A percentile compares a stretch with the other conserved stretches of the same genome.
Conservation (phyloP, 2,888 invertebrate genomes). For the Lypha dubia region DNA sequence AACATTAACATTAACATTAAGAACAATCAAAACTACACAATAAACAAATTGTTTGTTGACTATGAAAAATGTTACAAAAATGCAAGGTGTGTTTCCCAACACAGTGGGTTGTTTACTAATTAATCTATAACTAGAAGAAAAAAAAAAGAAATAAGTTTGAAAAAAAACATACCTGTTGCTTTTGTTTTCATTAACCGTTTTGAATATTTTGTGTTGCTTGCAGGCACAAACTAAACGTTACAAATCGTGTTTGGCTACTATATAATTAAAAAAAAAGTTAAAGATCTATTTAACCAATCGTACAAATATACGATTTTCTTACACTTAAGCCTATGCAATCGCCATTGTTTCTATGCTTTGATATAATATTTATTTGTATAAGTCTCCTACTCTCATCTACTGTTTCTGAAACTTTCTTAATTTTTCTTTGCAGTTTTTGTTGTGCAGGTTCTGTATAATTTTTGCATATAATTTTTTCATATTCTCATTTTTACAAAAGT, state of each 20-base stretch:
- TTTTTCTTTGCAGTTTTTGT: no score
- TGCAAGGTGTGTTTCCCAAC: conserved; percentile 61
- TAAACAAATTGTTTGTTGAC: conserved; percentile 53
- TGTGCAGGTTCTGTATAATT: no score
- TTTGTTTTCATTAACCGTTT: conserved; percentile 34
- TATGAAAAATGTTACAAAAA: conserved; percentile 63
- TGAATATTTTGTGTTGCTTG: conserved; percentile 20
- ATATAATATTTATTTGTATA: no score
- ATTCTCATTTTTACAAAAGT: no score
- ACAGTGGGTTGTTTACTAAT: conserved; percentile 69
- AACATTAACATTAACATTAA: conserved; percentile 1
- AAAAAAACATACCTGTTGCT: background rate
- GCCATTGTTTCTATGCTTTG: no score
- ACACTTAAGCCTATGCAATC: conserved; percentile 6
- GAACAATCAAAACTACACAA: conserved; percentile 1
- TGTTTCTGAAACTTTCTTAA: no score
- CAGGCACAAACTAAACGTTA: conserved; percentile 41
- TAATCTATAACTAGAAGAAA: conserved; percentile 58
- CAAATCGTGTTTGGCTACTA: conserved; percentile 66
- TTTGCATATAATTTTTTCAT: no score
- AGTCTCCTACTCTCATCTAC: no score
- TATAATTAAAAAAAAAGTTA: conserved; percentile 59
- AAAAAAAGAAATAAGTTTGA: background rate
- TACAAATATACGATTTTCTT: background rate
- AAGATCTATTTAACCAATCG: conserved; percentile 34